phyloP scores from a whole-genome alignment of 2,888 invertebrate genomes.

The Cetonia aurata region DNA sequence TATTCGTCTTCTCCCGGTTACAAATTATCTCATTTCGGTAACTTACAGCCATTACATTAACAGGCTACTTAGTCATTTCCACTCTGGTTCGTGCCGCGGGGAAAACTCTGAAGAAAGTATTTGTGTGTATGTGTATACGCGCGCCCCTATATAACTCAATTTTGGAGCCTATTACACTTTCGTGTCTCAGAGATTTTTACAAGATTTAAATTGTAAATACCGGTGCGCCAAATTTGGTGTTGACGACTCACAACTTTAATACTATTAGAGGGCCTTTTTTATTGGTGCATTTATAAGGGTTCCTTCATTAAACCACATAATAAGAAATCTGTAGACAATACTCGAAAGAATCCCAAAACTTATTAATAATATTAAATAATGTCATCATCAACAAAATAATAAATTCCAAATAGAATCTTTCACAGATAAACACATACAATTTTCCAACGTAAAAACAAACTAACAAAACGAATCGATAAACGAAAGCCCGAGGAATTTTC shows the following conservation, averaged over 20 bases:
- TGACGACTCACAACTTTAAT: not conserved
- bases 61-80: constrained; percentile 57
- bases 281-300: not conserved
- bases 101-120: constrained; percentile 3
- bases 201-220: constrained; percentile 17
- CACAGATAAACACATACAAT: not conserved
- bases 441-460: not conserved
- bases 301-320: not conserved
- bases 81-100: constrained; percentile 11
- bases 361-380: too few species aligned
- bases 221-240: not conserved
- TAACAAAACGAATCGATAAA: constrained; percentile 15
- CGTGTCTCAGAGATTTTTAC: constrained; percentile 3
- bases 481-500: constrained; percentile 9
- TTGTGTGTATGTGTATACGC: constrained; percentile 1
- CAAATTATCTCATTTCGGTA: constrained; percentile 61
- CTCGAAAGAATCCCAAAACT: too few species aligned
- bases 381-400: too few species aligned
- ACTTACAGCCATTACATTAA: constrained; percentile 58
- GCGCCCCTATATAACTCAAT: constrained; percentile 22
- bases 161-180: constrained; percentile 20
- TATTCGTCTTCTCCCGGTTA: constrained; percentile 59
- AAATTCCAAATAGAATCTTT: too few species aligned
- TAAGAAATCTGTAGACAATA: not conserved
- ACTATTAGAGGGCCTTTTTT: not conserved